phyloP scores from a whole-genome alignment of 2,888 invertebrate species.

The Poecilobothrus nobilitatus region DNA sequence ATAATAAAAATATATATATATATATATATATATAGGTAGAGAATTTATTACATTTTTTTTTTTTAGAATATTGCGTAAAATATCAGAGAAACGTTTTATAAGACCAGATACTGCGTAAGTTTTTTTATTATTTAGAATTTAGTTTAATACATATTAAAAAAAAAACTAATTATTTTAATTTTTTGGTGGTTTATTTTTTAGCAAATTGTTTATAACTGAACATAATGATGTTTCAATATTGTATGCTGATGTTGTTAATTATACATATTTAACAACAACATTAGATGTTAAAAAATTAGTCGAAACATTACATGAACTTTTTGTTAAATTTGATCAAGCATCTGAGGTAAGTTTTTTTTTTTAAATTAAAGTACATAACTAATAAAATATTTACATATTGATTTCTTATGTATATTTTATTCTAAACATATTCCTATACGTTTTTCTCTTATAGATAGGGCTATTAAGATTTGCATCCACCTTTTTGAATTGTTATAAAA shows the following conservation, averaged over 20 bases:
- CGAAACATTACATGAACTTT: slow-evolving; percentile 80
- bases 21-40: no score
- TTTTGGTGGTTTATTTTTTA: slow-evolving; percentile 35
- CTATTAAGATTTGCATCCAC: no score
- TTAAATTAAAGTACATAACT: background rate
- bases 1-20: no score
- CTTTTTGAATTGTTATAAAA: no score
- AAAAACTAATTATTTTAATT: background rate
- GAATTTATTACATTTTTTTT: no score
- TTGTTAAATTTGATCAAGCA: slow-evolving; percentile 84
- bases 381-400: background rate
- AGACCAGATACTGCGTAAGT: slow-evolving; percentile 40
- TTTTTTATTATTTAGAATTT: background rate
- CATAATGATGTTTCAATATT: slow-evolving; percentile 83
- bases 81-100: slow-evolving; percentile 34
- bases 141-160: no score
- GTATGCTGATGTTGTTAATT: slow-evolving; percentile 91
- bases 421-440: background rate
- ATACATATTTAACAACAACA: slow-evolving; percentile 66
- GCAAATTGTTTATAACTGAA: slow-evolving; percentile 77
- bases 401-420: background rate
- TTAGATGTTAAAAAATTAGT: slow-evolving; percentile 73
- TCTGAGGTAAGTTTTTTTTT: slow-evolving; percentile 57
- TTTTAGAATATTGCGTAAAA: slow-evolving; percentile 21
- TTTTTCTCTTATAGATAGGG: background rate